Conservation (phyloP, 1,140 invertebrate genomes). For the Trichonephila clavipes region DNA sequence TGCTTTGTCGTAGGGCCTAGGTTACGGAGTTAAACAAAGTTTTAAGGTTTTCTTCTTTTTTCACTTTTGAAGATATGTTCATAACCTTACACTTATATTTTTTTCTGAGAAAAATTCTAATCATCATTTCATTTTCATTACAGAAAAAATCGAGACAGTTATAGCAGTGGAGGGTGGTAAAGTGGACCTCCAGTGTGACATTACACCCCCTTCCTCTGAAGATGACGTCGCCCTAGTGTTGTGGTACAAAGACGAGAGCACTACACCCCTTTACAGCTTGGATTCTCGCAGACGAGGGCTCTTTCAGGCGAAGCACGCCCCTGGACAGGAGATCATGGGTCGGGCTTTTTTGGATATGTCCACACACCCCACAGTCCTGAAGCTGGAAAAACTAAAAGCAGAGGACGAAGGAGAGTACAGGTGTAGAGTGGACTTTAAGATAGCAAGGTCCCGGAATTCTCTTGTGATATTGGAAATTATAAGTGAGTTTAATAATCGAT, state of each 20-base stretch:
- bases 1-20: too few species aligned
- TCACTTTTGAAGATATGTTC: too few species aligned
- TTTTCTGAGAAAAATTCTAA: too few species aligned
- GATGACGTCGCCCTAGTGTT: slow-evolving; percentile 91
- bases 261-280: slow-evolving; percentile 87
- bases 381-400: slow-evolving; percentile 73
- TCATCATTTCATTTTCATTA: slow-evolving; percentile 36
- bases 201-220: slow-evolving; percentile 84
- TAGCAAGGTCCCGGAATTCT: slow-evolving; percentile 93
- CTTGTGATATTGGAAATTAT: slow-evolving; percentile 94
- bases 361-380: slow-evolving; percentile 75
- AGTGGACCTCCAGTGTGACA: slow-evolving; percentile 90
- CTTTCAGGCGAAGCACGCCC: slow-evolving; percentile 78
- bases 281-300: slow-evolving; percentile 78
- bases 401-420: slow-evolving; percentile 90
- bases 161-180: slow-evolving; percentile 83
- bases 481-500: slow-evolving; percentile 85
- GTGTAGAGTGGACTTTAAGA: slow-evolving; percentile 93
- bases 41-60: too few species aligned
- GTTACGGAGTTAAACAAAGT: too few species aligned
- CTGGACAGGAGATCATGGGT: slow-evolving; percentile 76
- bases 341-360: slow-evolving; percentile 77
- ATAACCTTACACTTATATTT: too few species aligned
- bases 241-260: slow-evolving; percentile 91
- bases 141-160: slow-evolving; percentile 77